Base-by-base conservation (phyloP, 2,888 invertebrate genomes). In the Platynereis dumerilii region DNA sequence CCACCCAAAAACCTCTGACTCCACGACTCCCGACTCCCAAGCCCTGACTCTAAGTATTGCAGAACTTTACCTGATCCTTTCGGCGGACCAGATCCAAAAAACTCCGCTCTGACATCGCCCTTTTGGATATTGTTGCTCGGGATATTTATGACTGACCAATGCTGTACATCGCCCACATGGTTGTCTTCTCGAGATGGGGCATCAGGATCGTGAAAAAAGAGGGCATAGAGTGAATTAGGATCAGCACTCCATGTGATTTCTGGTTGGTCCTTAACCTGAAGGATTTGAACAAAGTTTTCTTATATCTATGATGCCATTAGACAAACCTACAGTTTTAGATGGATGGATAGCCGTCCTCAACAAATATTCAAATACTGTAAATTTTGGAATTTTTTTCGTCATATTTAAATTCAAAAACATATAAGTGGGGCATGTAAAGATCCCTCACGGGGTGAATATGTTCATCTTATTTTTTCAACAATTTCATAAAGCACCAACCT, bases 141-240 rank as follows among this genome's bases (percentile, higher is more conserved):
- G 7, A 48, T 48, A n/a, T 48, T 48, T n/a, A 48, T 48, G 5
- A 48, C 48, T 22, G 22, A 3, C 48, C 48, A 48, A n/a, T 48
- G 48, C 20, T 48, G n/a, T n/a, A 5, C 3, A 3, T 48, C 20
- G 3, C 48, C 48, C n/a, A 20, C 3, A n/a, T 48, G 48, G 3
- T 22, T 48, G 48, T 48, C 48, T 22, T 20, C 7, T n/a, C 48
- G 48, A 3, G 48, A 48, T 5, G 48, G 48, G 22, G 22, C 48
- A n/a, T 48, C 48, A 5, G 48, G 48, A n/a, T 48, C 48, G n/a
- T 48, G 22, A 5, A 48, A 10, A n/a, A 48, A 20, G 48, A 48
- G 48, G 20, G 48, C 22, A n/a, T 48, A 48, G 10, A 48, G 48
- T 10, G 48, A 5, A n/a, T 48, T 22, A 7, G n/a, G 20, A n/a